Base-by-base conservation (phyloP, 1,140 invertebrate genomes). In the Drosophila virilis region DNA sequence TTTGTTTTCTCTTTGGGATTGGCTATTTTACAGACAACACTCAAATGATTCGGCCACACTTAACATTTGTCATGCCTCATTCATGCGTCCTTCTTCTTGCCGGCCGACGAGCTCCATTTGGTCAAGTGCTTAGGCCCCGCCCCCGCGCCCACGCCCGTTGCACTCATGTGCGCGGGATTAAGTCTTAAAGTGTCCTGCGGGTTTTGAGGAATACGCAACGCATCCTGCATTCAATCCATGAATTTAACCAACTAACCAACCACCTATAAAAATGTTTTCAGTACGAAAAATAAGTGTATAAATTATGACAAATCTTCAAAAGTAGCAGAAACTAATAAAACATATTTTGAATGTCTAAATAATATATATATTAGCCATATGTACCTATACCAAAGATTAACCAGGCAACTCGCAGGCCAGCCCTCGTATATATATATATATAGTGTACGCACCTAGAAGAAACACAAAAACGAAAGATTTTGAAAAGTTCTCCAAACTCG, bases 291-390 rank as follows among this genome's bases (percentile, higher is more conserved):
- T n/a, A 33, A 51, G 13, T 51, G 8, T 28, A 28, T 28, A 28
- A 28, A 28, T 5, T 28, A 28, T 28, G 22, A 28, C 22, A 28
- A 13, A 51, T 54, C 35, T 40, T 22, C 33, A 55, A 38, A 54
- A 17, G 35, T 38, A 38, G 51, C 51, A 15, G 51, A 33, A 9
- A 38, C 32, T 17, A 17, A 9, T 35, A 8, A 51, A 51, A 13
- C 46, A 74, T 85, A 80, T 84, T 84, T 83, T 80, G 74, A 84
- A 77, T 80, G 82, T 70, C 78, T 74, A 85, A 52, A 55, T 65
- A 52, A 61, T 51, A 38, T 37, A n/a, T n/a, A 75, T 77, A 60
- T 58, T 80, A 78, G 75, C 55, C 74, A 38, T 67, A 76, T 74
- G 82, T 86, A 84, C 81, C 80, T 84, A 72, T 65, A 60, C 57